Base-by-base conservation (phyloP, 1,140 invertebrate species). In the Pseudomyrmex sp. region DNA sequence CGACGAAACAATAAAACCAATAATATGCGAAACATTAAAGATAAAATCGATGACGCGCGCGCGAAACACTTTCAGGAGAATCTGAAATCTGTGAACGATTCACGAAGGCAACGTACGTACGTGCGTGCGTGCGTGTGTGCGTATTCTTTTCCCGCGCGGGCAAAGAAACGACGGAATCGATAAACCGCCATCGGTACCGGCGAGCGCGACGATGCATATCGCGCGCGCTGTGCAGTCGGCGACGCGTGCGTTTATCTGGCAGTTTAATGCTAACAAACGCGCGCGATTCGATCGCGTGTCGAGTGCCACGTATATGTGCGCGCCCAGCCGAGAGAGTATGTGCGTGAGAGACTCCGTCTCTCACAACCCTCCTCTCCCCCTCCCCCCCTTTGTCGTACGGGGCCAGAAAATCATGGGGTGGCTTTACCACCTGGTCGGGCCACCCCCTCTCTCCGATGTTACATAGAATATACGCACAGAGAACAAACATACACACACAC, bases 351-450 rank as follows among this genome's bases (percentile, higher is more conserved):
- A 65, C 70, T 66, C 62, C 13, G 26, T 18, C 44, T 46, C 50
- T 69, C 59, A 10, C 59, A 10, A 46, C 69, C 73, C 35, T 50
- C 35, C 26, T 26, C 26, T 3, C 3, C 26, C 26, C 2, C 23
- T 26, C 26, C 2, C 50, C 52, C 58, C 66, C 50, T 86, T 18
- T 0, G 84, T 84, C 82, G 83, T 72, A 83, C 88, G 82, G 75
- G 75, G 82, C 84, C 85, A 86, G 89, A 90, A 89, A 88, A 88
- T 88, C 84, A 87, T 85, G 87, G 88, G 85, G 85, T 87, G 63
- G 83, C 58, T 85, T 83, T 85, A 82, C 90, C 91, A 91, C 90
- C 91, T 91, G 91, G 91, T 84, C 89, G 85, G 35, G 76, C 83
- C 83, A 79, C 75, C 59, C 73, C 59, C 65, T 44, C 74, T 44